Evolutionary conservation across 2,113 vertebrate genomes (phyloP).

Genomic region (Crocuta crocuta): DNA sequence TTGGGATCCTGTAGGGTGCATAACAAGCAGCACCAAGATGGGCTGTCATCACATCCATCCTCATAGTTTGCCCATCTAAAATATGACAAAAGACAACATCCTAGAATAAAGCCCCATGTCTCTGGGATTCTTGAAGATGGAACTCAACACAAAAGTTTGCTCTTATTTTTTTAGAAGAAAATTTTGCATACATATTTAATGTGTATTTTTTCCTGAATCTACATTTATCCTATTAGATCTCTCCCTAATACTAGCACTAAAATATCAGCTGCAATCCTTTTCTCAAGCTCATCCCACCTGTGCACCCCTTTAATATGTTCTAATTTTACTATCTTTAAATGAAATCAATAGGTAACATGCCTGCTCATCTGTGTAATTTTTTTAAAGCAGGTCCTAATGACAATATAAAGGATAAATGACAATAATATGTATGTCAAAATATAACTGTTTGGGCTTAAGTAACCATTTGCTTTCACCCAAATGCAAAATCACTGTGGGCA

Average conservation of each 20-base stretch:
- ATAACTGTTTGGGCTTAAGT: background rate
- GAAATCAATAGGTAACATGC: background rate
- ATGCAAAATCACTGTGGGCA: background rate
- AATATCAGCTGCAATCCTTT: background rate
- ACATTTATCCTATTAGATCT: background rate
- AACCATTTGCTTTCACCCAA: background rate
- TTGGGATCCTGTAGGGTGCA: background rate
- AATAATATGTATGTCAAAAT: background rate
- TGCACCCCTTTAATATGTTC: background rate
- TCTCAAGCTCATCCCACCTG: background rate
- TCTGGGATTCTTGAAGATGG: background rate
- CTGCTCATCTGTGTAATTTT: background rate
- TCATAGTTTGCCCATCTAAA: too few relatives aligned
- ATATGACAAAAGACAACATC: background rate
- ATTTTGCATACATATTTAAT: background rate
- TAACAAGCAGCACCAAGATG: background rate
- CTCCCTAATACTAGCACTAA: background rate
- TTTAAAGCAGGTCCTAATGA: background rate
- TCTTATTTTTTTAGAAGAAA: background rate
- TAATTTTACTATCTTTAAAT: background rate
- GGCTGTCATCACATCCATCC: fast-evolving
- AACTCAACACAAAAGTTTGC: background rate
- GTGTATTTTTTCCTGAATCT: background rate
- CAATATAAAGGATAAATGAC: background rate
- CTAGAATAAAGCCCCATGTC: background rate